Evolutionary conservation across 2,797 vertebrate genomes (phyloP).

Genomic region (Poeciliopsis paucimaculata): DNA sequence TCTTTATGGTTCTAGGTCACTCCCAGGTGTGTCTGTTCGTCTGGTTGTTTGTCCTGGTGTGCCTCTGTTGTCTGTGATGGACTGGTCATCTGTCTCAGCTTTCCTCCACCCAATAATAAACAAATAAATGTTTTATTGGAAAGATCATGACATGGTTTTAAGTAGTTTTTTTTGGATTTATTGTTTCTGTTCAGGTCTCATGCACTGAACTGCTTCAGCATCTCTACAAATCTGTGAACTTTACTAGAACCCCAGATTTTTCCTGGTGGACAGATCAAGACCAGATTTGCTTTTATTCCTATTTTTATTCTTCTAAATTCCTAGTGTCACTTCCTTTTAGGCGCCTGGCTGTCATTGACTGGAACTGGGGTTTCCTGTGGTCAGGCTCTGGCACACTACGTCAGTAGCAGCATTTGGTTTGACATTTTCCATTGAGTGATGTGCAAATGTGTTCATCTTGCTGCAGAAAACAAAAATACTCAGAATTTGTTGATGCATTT

Average conservation of each 20-base stretch:
- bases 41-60: background rate
- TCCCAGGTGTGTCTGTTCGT: background rate
- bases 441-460: conserved; percentile 7
- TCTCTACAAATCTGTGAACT: conserved; percentile 23
- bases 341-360: background rate
- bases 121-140: background rate
- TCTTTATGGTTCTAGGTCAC: background rate
- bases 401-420: conserved; percentile 18
- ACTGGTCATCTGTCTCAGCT: background rate
- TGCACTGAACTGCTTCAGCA: conserved; percentile 4
- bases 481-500: conserved; percentile 26
- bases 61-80: background rate
- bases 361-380: conserved; percentile 14
- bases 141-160: background rate
- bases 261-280: conserved; percentile 6
- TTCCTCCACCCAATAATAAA: background rate
- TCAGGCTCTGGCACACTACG: conserved; percentile 1
- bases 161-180: background rate
- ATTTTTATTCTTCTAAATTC: conserved; percentile 20
- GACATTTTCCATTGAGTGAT: background rate
- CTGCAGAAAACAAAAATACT: conserved; percentile 18
- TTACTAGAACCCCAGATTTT: conserved; percentile 8
- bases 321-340: conserved; percentile 24
- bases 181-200: background rate
- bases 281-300: conserved; percentile 11